Evolutionary conservation across 2,113 vertebrate genomes (phyloP), one percentile per base, ranked within the genome.

Genomic region (Gyps fulvus): DNA sequence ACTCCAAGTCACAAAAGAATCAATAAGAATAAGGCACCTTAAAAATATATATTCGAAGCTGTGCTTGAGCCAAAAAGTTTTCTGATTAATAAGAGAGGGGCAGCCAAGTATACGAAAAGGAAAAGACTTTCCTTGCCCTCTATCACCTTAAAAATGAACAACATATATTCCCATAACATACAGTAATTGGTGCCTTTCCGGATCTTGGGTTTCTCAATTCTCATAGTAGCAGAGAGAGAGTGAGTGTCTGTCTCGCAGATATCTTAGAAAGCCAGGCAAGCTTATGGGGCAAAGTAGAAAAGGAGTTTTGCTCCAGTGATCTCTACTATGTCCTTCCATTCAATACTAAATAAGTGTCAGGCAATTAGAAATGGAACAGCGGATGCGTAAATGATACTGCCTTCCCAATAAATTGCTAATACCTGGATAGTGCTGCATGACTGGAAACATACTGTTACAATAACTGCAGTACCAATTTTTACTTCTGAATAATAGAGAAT

Each of bases 341-440:
- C 96, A 96, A 40, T 81, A 92, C 78, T 91, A 93, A 97, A 87
- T 95, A 92, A 94, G 87, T 94, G 94, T 94, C 96, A 97, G 94
- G 73, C 96, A 97, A 96, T 97, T 97, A 97, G 96, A 95, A 96
- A 95, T 93, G 95, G 95, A 96, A 98, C 84, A 97, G 94, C 2
- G 83, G 91, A 95, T 91, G 47, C 8, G 55, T 95, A 95, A 89
- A 97, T 83, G 92, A 94, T 94, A 87, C 94, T 96, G 85, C 85
- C 91, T 95, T 95, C 91, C 86, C 96, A 93, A 92, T 94, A 97
- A 96, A 98, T 96, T 96, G 78, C 86, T 94, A 97, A 96, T 96
- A 96, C 96, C 95, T 96, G 90, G 83, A 94, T 94, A 95, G 96
- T 93, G 92, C 85, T 89, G 91, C 94, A 91, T 92, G 93, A 92